Evolutionary conservation across 2,888 invertebrate genomes (phyloP).

Genomic region (Odontocerum albicorne): DNA sequence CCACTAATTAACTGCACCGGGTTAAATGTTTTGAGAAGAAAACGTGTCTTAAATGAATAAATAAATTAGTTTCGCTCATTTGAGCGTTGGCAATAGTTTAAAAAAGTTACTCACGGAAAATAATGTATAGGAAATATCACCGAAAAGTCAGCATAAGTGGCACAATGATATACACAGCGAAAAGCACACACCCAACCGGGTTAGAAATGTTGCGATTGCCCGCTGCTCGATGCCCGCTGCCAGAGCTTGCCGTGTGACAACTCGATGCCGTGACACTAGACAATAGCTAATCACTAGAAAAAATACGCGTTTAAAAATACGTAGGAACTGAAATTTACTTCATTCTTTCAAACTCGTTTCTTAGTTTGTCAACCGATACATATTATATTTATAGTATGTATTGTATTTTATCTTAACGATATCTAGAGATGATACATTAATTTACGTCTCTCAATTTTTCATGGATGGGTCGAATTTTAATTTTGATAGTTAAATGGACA

Average conservation of each 20-base stretch:
- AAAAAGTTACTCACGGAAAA: conserved; percentile 25
- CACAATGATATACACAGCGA: conserved; percentile 55
- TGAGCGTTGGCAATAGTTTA: neutral
- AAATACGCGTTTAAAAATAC: neutral
- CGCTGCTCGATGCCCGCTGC: no score
- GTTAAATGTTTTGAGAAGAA: conserved; percentile 16
- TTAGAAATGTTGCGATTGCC: conserved; percentile 56
- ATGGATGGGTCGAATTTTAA: no score
- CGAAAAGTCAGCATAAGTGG: conserved; percentile 61
- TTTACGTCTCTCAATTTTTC: no score
- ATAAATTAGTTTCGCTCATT: neutral
- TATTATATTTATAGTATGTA: neutral
- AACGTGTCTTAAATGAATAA: neutral
- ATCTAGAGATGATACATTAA: no score
- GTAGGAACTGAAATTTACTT: neutral
- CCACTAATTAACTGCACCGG: conserved; percentile 31
- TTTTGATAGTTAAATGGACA: no score
- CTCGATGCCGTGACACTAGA: conserved; percentile 57
- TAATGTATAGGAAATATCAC: conserved; percentile 48
- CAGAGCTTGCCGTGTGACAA: conserved; percentile 49
- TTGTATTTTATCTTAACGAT: no score
- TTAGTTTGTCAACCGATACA: neutral
- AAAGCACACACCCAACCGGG: conserved; percentile 59
- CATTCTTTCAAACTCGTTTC: no score
- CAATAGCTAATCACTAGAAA: conserved; percentile 25